Conservation (phyloP, 2,113 vertebrate species). For the Hemibates koningsi region DNA sequence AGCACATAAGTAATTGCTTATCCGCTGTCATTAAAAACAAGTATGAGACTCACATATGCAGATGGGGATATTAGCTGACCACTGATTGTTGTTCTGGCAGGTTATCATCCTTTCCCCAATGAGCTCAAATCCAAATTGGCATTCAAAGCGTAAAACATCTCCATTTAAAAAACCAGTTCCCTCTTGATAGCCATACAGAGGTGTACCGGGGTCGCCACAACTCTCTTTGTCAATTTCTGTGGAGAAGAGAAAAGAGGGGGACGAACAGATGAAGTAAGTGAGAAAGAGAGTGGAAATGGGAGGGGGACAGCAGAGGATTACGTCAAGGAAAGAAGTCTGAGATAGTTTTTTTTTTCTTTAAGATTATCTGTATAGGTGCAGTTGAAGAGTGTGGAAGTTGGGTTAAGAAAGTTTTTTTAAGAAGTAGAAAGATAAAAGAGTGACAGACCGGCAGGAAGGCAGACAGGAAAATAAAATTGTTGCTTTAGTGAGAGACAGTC, state of each 20-base stretch:
- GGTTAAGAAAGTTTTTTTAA: background rate
- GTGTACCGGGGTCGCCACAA: constrained; percentile 94
- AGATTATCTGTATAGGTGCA: constrained; percentile 37
- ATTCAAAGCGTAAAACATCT: constrained; percentile 91
- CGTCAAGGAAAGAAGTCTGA: background rate
- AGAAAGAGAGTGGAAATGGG: background rate
- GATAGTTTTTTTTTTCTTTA: background rate
- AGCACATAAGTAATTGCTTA: constrained; percentile 37
- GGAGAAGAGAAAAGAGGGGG: background rate
- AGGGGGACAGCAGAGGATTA: background rate
- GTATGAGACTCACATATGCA: constrained; percentile 91
- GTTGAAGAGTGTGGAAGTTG: background rate
- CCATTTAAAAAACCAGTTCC: constrained; percentile 93
- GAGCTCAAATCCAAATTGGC: constrained; percentile 97
- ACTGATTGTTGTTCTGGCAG: constrained; percentile 98
- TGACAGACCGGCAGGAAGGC: background rate
- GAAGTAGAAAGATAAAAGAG: background rate
- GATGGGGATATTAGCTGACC: constrained; percentile 98
- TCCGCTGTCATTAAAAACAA: constrained; percentile 6
- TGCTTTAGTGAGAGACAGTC: background rate
- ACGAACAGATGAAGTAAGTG: background rate
- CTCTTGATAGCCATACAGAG: constrained; percentile 91
- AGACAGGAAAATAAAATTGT: background rate
- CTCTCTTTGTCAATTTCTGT: constrained; percentile 98
- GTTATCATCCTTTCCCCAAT: constrained; percentile 95